Evolutionary conservation across 2,888 invertebrate species (phyloP).

Genomic region (Malthinus flaveolus): DNA sequence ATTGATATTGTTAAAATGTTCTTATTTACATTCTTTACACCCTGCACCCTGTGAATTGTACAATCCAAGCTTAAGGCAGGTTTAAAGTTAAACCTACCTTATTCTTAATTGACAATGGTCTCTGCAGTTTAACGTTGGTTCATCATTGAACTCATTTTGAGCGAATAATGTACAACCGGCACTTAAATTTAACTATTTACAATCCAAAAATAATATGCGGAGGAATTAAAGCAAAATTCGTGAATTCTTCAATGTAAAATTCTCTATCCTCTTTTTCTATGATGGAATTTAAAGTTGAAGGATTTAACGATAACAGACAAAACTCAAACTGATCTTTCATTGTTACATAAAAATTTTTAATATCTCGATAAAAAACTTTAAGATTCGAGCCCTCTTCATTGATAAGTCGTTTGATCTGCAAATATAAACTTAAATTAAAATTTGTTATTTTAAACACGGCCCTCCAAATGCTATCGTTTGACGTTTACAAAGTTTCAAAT

Average conservation of each 20-base stretch:
- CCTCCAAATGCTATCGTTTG: too few species aligned
- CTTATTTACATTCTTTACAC: too few species aligned
- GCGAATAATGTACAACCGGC: too few species aligned
- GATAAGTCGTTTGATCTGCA: slow-evolving; percentile 9
- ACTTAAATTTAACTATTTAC: too few species aligned
- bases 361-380: slow-evolving; percentile 1
- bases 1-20: too few species aligned
- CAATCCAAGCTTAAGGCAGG: too few species aligned
- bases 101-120: too few species aligned
- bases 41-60: too few species aligned
- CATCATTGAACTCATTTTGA: too few species aligned
- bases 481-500: too few species aligned
- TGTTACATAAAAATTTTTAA: background rate
- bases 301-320: slow-evolving; percentile 10
- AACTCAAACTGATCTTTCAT: slow-evolving; percentile 6
- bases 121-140: too few species aligned
- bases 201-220: slow-evolving; percentile 1
- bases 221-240: slow-evolving; percentile 1
- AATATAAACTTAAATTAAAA: background rate
- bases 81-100: too few species aligned
- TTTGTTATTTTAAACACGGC: background rate
- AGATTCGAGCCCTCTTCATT: slow-evolving; percentile 4
- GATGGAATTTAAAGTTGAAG: background rate
- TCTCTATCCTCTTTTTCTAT: slow-evolving; percentile 3
- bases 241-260: slow-evolving; percentile 11